Evolutionary conservation across 2,113 vertebrate genomes (phyloP).

Genomic region (Talpa occidentalis): DNA sequence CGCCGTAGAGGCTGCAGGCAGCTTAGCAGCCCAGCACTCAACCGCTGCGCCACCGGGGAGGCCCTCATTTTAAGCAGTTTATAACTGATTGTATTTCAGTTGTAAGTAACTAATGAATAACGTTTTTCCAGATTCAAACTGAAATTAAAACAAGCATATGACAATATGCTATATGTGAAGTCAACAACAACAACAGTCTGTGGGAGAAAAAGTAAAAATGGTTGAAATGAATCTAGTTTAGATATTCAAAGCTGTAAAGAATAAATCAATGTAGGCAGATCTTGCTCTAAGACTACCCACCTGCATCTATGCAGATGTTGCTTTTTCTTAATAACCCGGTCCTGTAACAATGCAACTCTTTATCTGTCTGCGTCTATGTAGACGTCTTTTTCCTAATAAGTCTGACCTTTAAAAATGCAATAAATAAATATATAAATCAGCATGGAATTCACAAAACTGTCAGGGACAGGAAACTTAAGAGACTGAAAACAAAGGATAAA

Average conservation of each 20-base stretch:
- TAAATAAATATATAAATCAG: neutral
- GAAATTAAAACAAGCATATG: constrained; percentile 21
- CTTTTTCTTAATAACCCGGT: no score
- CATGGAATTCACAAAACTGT: constrained; percentile 50
- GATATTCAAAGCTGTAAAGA: constrained; percentile 49
- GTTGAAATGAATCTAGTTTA: constrained; percentile 9
- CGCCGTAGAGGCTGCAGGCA: no score
- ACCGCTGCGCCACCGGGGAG: no score
- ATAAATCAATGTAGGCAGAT: no score
- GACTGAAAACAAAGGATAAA: constrained; percentile 15
- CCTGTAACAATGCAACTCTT: no score
- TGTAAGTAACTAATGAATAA: constrained; percentile 37
- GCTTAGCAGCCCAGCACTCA: no score
- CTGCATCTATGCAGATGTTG: no score
- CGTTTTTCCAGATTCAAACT: constrained; percentile 26
- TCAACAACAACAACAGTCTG: neutral
- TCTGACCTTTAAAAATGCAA: no score
- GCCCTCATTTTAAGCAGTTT: no score
- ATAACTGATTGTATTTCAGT: neutral
- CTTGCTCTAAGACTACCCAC: no score
- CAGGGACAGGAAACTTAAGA: constrained; percentile 35
- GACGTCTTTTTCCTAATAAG: no score
- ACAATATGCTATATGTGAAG: neutral
- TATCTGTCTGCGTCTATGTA: no score
- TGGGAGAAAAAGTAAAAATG: neutral